Evolutionary conservation across 2,797 vertebrate species (phyloP), one percentile per base, ranked within the genome.

Genomic region (Schizopygopsis malacanthus): DNA sequence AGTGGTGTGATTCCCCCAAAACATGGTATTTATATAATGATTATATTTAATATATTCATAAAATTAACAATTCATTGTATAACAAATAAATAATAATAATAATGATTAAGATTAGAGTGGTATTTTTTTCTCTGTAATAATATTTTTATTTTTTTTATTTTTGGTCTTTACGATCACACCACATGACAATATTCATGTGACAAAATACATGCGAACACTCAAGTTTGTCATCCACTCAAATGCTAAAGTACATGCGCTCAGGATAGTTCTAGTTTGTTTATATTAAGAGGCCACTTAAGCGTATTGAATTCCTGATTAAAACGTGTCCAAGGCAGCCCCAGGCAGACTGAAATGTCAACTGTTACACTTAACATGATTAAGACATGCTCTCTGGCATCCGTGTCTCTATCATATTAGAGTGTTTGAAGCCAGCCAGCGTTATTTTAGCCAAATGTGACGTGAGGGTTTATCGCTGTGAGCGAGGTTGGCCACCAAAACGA

Each of bases 361-460:
- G 71, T 86, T 61, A 76, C 59, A 43, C 84, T 88, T 81, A 39
- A 20, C 76, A 89, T 90, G 85, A 91, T 90, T 90, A 93, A 88
- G 33, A 81, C 76, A 47, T 81, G 41, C 79, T 50, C 43, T 85
- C 25, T 22, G 47, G 69, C 67, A 56, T 28, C 85, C 25, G 76
- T 76, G 25, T 22, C 79, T 90, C 67, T 79, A 69, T 89, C 86
- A 47, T 52, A 81, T 88, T 75, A 56, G 79, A 84, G 85, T 69
- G 72, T 89, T 70, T 85, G 84, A 45, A 85, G 70, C 56, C 85
- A 56, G 63, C 71, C 54, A 11, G 52, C 84, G 88, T 88, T 90
- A 78, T 91, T 91, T 90, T 90, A 89, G 88, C 90, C 91, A 84
- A 82, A 77, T 73, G 72, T 84, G 81, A 88, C 65, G 85, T 89